Conservation (phyloP, 2,888 invertebrate species). For the Phengaris alcon region DNA sequence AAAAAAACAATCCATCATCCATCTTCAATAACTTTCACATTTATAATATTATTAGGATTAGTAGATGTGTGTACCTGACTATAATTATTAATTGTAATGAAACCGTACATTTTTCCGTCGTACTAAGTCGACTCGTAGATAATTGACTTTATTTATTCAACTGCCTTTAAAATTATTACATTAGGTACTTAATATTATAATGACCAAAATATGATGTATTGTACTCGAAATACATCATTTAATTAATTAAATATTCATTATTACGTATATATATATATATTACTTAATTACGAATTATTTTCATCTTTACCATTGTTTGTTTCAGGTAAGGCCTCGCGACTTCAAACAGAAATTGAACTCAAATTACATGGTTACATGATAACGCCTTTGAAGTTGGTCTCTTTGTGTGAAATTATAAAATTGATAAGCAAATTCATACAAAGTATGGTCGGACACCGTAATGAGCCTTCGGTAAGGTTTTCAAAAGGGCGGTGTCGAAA, state of each 20-base stretch:
- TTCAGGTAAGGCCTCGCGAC: slow-evolving; percentile 27
- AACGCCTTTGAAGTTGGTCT: slow-evolving; percentile 33
- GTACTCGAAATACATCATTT: background rate
- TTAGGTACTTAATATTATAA: too few relatives aligned
- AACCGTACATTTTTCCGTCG: too few relatives aligned
- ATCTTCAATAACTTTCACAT: too few relatives aligned
- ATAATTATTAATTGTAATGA: too few relatives aligned
- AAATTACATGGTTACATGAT: slow-evolving; percentile 33
- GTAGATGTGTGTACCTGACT: too few relatives aligned
- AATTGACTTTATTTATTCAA: too few relatives aligned
- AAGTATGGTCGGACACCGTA: slow-evolving; percentile 40
- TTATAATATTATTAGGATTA: too few relatives aligned
- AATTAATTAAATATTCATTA: background rate
- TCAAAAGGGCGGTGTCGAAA: slow-evolving; percentile 16
- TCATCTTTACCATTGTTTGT: slow-evolving; percentile 24
- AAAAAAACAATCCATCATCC: too few relatives aligned
- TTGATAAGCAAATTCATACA: slow-evolving; percentile 38
- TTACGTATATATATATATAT: too few relatives aligned
- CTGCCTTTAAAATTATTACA: too few relatives aligned
- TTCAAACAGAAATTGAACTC: slow-evolving; percentile 28
- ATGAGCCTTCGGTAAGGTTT: slow-evolving; percentile 49
- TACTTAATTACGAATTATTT: slow-evolving; percentile 21
- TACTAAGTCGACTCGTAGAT: too few relatives aligned
- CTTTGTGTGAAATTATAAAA: slow-evolving; percentile 38
- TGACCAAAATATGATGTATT: too few relatives aligned